Base-by-base conservation (phyloP, 2,888 invertebrate species). In the Amorpha juglandis region DNA sequence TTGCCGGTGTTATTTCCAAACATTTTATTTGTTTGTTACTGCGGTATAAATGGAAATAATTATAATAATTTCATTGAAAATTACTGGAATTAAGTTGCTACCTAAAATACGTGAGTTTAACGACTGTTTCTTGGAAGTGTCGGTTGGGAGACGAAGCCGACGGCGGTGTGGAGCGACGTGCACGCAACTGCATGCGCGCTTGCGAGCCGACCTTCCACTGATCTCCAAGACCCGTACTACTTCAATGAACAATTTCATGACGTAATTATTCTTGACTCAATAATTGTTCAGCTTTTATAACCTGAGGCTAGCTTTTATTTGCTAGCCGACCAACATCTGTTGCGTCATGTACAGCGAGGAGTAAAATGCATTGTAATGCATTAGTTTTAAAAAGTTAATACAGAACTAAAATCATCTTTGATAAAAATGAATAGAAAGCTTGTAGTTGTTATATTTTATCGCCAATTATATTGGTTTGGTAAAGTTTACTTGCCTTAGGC, bases 31-130 rank as follows among this genome's bases (percentile, higher is more conserved):
- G 92, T 93, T 93, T 93, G 92, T 92, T 92, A 89, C 90, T 86
- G 87, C 88, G 74, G 85, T 90, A 90, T 91, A 93, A 93, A 93
- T 88, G 88, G 86, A 84, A 82, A 88, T 92, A 90, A 93, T 93
- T 92, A 93, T 93, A 87, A 92, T 92, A 92, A 93, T 93, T 92
- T 92, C 89, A 83, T 82, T 87, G 83, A 79, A 90, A 92, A 93
- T 93, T 89, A 93, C 92, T 89, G 89, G 91, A 89, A 93, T 93
- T 93, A 93, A 88, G 87, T 84, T 90, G 93, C 93, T 93, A 93
- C 93, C 93, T 92, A 93, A 93, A 89, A 91, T 92, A 92, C 91
- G 89, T 91, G 90, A 91, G 88, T 91, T 92, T 92, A 93, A 93
- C 92, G 91, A 93, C 82, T 90, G 90, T 87, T 93, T 92, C 93